These are phyloP conservation scores for Gobio gobio DNA, from an alignment of 2,113 vertebrate genomes.

Conservation along the genomic window DNA sequence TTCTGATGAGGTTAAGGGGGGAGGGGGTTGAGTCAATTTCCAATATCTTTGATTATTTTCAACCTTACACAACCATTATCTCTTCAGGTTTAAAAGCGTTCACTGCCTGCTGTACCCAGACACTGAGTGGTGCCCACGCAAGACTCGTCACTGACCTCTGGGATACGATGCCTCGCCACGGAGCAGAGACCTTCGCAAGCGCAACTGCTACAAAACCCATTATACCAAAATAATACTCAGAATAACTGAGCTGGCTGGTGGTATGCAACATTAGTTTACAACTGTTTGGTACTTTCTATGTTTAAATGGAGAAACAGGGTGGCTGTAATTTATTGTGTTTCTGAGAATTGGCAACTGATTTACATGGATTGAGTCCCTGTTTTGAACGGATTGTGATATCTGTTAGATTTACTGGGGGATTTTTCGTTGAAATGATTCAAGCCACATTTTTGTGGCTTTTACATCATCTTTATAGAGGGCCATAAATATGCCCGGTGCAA, in stretches of 20 bases:
- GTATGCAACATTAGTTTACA: neutral
- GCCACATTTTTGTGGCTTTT: conserved; percentile 4
- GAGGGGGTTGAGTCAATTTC: too few species aligned
- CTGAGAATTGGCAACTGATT: neutral
- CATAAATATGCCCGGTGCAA: neutral
- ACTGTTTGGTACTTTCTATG: neutral
- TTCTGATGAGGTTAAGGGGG: too few species aligned
- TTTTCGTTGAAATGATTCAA: neutral
- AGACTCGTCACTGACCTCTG: conserved; percentile 54
- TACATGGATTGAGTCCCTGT: neutral
- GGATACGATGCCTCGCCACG: neutral
- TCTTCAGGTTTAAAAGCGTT: conserved; percentile 88
- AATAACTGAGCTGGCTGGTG: neutral
- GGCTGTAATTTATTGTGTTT: conserved; percentile 40
- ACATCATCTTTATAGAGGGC: neutral
- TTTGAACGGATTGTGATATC: neutral
- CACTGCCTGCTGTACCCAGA: conserved; percentile 93
- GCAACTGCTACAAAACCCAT: neutral
- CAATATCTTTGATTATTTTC: too few species aligned
- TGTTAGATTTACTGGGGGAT: neutral
- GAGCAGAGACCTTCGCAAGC: neutral
- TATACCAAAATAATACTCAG: neutral
- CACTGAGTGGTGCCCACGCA: conserved; percentile 87
- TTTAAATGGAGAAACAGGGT: neutral
- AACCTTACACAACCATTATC: neutral